Evolutionary conservation across 2,113 vertebrate species (phyloP).

Genomic region (Microcebus lehilahytsara): DNA sequence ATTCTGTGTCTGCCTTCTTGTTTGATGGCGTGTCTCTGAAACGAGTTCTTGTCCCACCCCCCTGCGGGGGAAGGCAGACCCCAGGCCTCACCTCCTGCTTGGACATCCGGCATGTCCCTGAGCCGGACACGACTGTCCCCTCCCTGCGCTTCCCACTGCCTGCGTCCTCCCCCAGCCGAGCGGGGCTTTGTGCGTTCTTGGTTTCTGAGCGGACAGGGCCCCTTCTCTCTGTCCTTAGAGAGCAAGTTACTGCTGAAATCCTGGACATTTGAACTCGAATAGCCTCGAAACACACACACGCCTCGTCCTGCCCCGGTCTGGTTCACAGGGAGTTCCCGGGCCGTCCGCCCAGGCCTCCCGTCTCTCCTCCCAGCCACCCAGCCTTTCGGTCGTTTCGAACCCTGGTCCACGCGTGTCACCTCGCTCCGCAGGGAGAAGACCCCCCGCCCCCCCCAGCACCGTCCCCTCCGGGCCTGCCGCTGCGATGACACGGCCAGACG

Average conservation of each 20-base stretch:
- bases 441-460: background rate
- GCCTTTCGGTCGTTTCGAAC: background rate
- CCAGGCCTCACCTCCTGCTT: background rate
- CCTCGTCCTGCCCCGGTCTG: rapidly evolving
- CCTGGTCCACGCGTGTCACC: rapidly evolving
- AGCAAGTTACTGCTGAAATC: background rate
- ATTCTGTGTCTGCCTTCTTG: background rate
- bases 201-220: background rate
- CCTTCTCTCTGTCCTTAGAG: background rate
- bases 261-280: background rate
- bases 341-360: rapidly evolving
- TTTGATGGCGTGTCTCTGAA: background rate
- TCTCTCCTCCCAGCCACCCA: background rate
- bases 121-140: rapidly evolving
- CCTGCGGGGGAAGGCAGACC: background rate
- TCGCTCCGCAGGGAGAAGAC: background rate
- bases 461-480: no score
- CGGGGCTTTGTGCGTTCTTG: background rate
- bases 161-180: background rate
- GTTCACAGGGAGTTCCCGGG: rapidly evolving
- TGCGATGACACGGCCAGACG: background rate
- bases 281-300: background rate
- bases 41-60: rapidly evolving
- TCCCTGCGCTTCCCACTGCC: background rate
- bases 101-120: rapidly evolving